Conservation (phyloP, 2,888 invertebrate genomes). For the Dichetophora obliterata region DNA sequence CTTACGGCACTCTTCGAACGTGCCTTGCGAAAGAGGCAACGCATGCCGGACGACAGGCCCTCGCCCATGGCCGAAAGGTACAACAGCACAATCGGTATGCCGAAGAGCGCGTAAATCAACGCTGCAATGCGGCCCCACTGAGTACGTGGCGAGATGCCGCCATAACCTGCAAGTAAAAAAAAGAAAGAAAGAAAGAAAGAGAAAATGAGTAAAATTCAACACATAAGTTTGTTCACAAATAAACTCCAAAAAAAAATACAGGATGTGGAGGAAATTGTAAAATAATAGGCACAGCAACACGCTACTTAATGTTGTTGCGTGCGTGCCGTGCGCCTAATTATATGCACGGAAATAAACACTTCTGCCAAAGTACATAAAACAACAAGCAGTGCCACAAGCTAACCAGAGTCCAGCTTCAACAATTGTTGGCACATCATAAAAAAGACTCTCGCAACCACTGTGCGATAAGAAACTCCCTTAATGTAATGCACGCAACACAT, state of each 20-base stretch:
- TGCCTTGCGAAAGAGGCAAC: slow-evolving; percentile 76
- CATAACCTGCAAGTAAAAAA: slow-evolving; percentile 77
- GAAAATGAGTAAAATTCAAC: slow-evolving; percentile 18
- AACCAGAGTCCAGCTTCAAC: neutral
- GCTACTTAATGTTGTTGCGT: slow-evolving; percentile 19
- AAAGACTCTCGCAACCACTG: neutral
- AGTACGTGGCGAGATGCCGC: slow-evolving; percentile 85
- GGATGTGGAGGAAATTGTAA: neutral
- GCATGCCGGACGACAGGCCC: slow-evolving; percentile 83
- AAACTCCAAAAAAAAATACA: neutral
- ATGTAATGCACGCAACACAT: slow-evolving; percentile 24
- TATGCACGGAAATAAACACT: slow-evolving; percentile 30
- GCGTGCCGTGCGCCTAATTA: slow-evolving; percentile 16
- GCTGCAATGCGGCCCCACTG: slow-evolving; percentile 83
- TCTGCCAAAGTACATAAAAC: neutral
- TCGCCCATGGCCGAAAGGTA: slow-evolving; percentile 91
- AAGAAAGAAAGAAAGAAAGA: slow-evolving; percentile 19
- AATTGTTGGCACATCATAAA: neutral
- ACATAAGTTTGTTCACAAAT: neutral
- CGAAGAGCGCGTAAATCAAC: slow-evolving; percentile 86
- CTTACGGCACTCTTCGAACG: slow-evolving; percentile 59
- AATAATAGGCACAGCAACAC: neutral
- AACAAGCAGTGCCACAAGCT: neutral
- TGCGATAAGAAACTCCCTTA: neutral
- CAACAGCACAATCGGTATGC: slow-evolving; percentile 89